Evolutionary conservation across 2,888 invertebrate species (phyloP), one percentile per base, ranked within the genome.

Genomic region (Polydrusus pterygomalis): DNA sequence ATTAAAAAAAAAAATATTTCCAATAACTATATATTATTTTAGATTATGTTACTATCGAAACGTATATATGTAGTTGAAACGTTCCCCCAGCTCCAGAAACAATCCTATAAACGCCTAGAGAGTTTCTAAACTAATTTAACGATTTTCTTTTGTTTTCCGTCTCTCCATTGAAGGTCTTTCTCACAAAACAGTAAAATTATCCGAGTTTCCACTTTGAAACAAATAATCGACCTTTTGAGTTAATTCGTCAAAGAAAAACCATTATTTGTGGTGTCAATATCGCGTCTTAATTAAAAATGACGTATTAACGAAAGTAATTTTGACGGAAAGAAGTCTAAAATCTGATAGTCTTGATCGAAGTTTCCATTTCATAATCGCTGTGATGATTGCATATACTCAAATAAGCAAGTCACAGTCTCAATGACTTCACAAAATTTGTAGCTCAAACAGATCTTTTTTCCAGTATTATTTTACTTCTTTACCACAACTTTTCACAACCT

Each of bases 111-210:
- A 63, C 43, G 68, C 68, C 73, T 34, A 38, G 60, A 38, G 69
- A 54, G 62, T 69, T 45, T 68, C 51, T 51, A 74, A 69, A 74
- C 68, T 74, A 74, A 74, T 74, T 74, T 63, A 45, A 25, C 69
- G 63, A 63, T 69, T 69, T 69, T 69, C 69, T 47, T 69, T 74
- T 74, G 40, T 74, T 74, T 62, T 40, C 17, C 25, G 68, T 51
- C 51, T 62, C 49, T 51, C 58, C 62, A 60, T 70, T 30, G 54
- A 25, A 54, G 54, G n/a, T 25, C 38, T 20, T n/a, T n/a, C n/a
- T n/a, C 20, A 34, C 17, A 7, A 43, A 40, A n/a, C 43, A 63
- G 25, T 40, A 63, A 63, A 45, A 54, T 54, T 15, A 25, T 5
- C 25, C 11, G 6, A 25, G 25, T 54, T 54, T 25, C 13, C 20